Conservation (phyloP, 2,888 invertebrate genomes). For the Tenthredo livida region DNA sequence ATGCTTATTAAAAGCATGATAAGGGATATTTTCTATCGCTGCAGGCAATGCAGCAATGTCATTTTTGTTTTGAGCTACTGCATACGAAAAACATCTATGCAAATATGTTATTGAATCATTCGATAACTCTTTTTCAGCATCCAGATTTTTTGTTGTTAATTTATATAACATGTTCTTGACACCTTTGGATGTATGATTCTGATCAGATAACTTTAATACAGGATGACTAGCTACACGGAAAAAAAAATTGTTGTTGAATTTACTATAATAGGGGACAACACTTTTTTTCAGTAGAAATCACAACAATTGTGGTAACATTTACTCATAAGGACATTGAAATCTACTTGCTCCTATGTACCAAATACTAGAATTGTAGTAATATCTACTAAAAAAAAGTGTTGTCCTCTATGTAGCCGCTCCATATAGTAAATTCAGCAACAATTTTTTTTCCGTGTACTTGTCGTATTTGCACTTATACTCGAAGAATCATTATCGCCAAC, state of each 20-base stretch:
- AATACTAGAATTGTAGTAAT: too few species aligned
- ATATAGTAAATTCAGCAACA: too few species aligned
- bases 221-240: not conserved
- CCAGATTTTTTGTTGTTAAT: not conserved
- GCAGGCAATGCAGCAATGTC: constrained; percentile 24
- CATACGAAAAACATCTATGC: constrained; percentile 43
- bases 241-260: too few species aligned
- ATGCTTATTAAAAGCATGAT: constrained; percentile 53
- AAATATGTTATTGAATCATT: constrained; percentile 30
- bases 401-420: too few species aligned
- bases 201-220: constrained; percentile 24
- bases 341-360: too few species aligned
- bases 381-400: too few species aligned
- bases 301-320: too few species aligned
- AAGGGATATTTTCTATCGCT: constrained; percentile 42
- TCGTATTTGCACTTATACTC: not conserved
- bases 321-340: too few species aligned
- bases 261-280: too few species aligned
- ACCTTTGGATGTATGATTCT: constrained; percentile 28
- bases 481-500: constrained; percentile 21
- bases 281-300: too few species aligned
- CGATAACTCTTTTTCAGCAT: constrained; percentile 10
- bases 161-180: constrained; percentile 21
- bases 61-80: constrained; percentile 39
- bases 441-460: too few species aligned